Evolutionary conservation across 2,113 vertebrate genomes (phyloP), one percentile per base, ranked within the genome.

Genomic region (Chrysochloris asiatica): DNA sequence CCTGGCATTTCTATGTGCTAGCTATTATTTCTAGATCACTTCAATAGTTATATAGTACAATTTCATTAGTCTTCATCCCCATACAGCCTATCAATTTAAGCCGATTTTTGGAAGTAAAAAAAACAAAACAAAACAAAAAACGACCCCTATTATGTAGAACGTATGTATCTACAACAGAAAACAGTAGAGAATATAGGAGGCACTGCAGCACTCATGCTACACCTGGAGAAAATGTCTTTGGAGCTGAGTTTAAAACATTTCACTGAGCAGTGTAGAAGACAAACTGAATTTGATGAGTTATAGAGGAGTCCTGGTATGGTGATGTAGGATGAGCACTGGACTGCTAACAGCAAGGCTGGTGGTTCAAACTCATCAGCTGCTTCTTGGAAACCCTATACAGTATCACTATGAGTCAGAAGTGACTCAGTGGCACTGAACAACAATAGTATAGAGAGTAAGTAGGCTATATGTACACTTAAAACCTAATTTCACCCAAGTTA

Each of bases 231-330:
- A 81, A 36, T 41, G 56, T 86, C 41, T 82, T 79, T 80, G 69
- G 47, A 83, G 76, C 83, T 69, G 13, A n/a, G 2, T 90, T 90
- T 28, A 59, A 92, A 87, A 21, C 14, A 90, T 69, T 73, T 41
- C 30, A n/a, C n/a, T n/a, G n/a, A n/a, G n/a, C n/a, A n/a, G n/a
- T n/a, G n/a, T n/a, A n/a, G n/a, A n/a, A n/a, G n/a, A n/a, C n/a
- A n/a, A n/a, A n/a, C n/a, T n/a, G n/a, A n/a, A n/a, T n/a, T n/a
- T n/a, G n/a, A n/a, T n/a, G n/a, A n/a, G n/a, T n/a, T n/a, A n/a
- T n/a, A n/a, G n/a, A n/a, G n/a, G n/a, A n/a, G n/a, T n/a, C n/a
- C n/a, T n/a, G n/a, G n/a, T n/a, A n/a, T n/a, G n/a, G n/a, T n/a
- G n/a, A n/a, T n/a, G n/a, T n/a, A n/a, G n/a, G n/a, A 10, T 61